Conservation (phyloP, 2,113 vertebrate genomes). For the Amazona vittata region DNA sequence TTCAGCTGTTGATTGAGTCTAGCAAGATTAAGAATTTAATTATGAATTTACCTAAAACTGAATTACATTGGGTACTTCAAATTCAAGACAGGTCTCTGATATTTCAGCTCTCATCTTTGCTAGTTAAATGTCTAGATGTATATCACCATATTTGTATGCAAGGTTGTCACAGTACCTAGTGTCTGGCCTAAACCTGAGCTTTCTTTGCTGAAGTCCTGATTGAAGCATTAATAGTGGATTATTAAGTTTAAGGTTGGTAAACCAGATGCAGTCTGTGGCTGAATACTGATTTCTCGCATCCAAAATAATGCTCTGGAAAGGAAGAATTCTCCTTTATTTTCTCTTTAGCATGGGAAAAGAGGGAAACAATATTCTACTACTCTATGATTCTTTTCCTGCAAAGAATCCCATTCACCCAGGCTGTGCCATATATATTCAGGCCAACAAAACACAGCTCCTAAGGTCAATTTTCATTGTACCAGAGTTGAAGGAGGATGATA, state of each 20-base stretch:
- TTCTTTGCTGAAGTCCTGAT: background rate
- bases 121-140: background rate
- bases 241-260: background rate
- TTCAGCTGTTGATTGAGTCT: background rate
- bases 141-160: background rate
- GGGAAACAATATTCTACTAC: background rate
- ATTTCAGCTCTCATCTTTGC: background rate
- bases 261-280: background rate
- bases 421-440: background rate
- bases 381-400: background rate
- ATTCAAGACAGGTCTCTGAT: background rate
- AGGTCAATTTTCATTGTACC: background rate
- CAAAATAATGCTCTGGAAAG: background rate
- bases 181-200: background rate
- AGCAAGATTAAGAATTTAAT: background rate
- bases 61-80: background rate
- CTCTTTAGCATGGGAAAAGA: background rate
- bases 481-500: background rate
- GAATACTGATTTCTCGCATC: background rate
- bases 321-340: background rate
- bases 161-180: background rate
- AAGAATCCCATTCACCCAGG: background rate
- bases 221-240: background rate
- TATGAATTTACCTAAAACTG: background rate
- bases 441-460: background rate